A percentile compares a stretch with the other conserved stretches of the same genome.
phyloP scores from a whole-genome alignment of 2,113 vertebrate genomes.

The Mandrillus leucophaeus region DNA sequence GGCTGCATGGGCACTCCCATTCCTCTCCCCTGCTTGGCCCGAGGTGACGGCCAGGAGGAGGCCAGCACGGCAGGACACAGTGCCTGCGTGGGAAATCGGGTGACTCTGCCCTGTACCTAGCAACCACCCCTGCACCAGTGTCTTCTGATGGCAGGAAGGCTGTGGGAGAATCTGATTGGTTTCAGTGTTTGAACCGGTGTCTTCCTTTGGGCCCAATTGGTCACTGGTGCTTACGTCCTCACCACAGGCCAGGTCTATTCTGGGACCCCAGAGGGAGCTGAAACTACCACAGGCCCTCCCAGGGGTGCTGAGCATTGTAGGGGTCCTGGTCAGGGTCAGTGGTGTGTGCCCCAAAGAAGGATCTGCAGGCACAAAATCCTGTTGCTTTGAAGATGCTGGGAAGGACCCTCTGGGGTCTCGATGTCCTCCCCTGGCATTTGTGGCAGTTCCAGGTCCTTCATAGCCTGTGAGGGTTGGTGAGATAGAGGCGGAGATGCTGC shows the following conservation, averaged over 20 bases:
- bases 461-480: accelerated
- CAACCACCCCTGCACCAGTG: no score
- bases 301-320: no score
- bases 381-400: neutral
- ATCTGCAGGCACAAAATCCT: neutral
- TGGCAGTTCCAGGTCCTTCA: neutral
- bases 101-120: accelerated
- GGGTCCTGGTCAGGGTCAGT: neutral
- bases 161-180: no score
- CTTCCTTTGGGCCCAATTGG: neutral
- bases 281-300: accelerated
- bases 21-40: neutral
- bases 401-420: neutral
- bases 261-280: neutral
- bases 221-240: neutral
- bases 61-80: neutral
- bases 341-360: no score
- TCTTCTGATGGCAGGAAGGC: neutral
- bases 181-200: neutral
- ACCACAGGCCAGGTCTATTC: neutral
- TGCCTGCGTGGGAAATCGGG: neutral
- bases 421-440: neutral
- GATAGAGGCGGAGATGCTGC: accelerated
- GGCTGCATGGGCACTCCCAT: neutral
- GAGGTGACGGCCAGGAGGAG: accelerated